Evolutionary conservation across 2,113 vertebrate species (phyloP).

Genomic region (Rhagologus leucostigma): DNA sequence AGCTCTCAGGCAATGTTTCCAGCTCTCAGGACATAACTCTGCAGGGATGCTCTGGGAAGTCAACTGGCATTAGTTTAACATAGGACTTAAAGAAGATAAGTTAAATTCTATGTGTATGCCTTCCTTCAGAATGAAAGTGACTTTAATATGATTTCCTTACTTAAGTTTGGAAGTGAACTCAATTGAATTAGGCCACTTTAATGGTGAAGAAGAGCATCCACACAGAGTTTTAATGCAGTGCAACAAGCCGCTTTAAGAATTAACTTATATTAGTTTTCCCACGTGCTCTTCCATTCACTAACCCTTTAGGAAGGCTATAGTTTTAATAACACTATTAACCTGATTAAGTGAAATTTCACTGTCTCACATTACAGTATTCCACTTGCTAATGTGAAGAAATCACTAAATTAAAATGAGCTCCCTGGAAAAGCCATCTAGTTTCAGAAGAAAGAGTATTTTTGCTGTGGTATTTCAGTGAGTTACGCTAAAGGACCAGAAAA

Average conservation of each 20-base stretch:
- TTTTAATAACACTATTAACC: neutral
- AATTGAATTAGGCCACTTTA: neutral
- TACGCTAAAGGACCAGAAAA: neutral
- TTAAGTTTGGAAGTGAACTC: neutral
- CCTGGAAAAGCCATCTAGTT: neutral
- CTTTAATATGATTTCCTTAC: slow-evolving; percentile 12
- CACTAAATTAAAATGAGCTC: neutral
- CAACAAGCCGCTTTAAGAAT: neutral
- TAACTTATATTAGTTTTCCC: neutral
- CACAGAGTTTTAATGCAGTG: neutral
- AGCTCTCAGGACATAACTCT: neutral
- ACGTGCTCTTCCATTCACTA: neutral
- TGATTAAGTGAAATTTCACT: neutral
- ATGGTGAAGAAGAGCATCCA: neutral
- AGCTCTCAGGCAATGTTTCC: neutral
- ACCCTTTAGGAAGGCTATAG: neutral
- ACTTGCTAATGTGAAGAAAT: neutral
- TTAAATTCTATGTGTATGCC: neutral
- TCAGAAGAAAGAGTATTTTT: neutral
- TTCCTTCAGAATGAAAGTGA: neutral
- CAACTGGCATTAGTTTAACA: neutral
- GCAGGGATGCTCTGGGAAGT: neutral
- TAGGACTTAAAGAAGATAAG: neutral
- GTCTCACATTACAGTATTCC: neutral
- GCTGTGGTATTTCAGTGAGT: neutral